Percentiles rank a stretch among this genome's conserved stretches.
phyloP scores from a whole-genome alignment of 1,140 invertebrate species.

The Telenomus remus region DNA sequence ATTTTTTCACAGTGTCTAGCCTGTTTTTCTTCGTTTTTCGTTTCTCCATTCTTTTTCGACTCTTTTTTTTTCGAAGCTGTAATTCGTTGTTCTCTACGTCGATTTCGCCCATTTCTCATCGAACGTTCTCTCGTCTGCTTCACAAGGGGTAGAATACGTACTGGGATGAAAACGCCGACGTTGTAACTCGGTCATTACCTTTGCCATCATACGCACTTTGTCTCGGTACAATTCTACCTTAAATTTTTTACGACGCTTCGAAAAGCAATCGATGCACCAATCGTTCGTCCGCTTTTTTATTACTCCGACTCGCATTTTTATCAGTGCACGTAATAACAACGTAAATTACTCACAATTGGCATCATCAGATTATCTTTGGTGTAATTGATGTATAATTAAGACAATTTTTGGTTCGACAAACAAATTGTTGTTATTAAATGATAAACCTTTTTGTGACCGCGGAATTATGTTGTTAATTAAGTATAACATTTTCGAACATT shows the following conservation, averaged over 20 bases:
- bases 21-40: slow-evolving; percentile 3
- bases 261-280: slow-evolving; percentile 27
- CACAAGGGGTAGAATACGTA: slow-evolving; percentile 26
- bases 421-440: too few relatives aligned
- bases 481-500: too few relatives aligned
- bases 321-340: slow-evolving; percentile 6
- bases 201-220: slow-evolving; percentile 40
- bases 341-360: neutral
- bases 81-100: slow-evolving; percentile 11
- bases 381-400: too few relatives aligned
- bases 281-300: slow-evolving; percentile 26
- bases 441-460: too few relatives aligned
- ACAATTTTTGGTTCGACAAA: too few relatives aligned
- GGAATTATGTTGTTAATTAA: too few relatives aligned
- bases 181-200: slow-evolving; percentile 41
- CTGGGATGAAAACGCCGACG: slow-evolving; percentile 25
- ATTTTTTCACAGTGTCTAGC: slow-evolving; percentile 42
- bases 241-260: slow-evolving; percentile 43
- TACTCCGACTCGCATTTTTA: slow-evolving; percentile 9
- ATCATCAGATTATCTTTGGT: too few relatives aligned
- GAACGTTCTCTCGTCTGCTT: slow-evolving; percentile 28
- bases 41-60: slow-evolving; percentile 7
- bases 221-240: slow-evolving; percentile 31
- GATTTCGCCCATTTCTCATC: slow-evolving; percentile 48
- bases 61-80: slow-evolving; percentile 2